A percentile compares a stretch with the other conserved stretches of the same genome.
phyloP scores from a whole-genome alignment of 2,797 vertebrate genomes.

The Odontamblyopus rebecca region DNA sequence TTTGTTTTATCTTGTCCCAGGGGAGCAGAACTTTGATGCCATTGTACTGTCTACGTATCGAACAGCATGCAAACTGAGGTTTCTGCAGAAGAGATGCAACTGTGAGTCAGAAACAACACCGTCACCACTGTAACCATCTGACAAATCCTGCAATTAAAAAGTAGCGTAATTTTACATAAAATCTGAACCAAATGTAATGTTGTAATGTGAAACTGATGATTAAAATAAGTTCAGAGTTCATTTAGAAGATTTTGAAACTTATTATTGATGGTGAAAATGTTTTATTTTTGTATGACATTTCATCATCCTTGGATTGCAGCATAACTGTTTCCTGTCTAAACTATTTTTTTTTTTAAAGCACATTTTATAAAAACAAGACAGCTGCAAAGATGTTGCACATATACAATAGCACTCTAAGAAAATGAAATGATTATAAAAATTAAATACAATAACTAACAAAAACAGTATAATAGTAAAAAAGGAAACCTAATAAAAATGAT shows the following conservation, averaged over 20 bases:
- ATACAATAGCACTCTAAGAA: too few relatives aligned
- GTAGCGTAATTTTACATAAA: background rate
- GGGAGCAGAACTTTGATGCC: slow-evolving; percentile 88
- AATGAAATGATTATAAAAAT: too few relatives aligned
- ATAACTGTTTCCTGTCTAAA: background rate
- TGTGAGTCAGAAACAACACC: slow-evolving; percentile 78
- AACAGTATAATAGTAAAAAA: too few relatives aligned
- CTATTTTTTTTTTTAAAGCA: too few relatives aligned
- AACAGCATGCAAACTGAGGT: slow-evolving; percentile 92
- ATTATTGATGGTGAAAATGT: too few relatives aligned
- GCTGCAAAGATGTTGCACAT: too few relatives aligned
- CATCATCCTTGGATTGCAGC: background rate
- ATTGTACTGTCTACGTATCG: slow-evolving; percentile 92
- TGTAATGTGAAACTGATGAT: background rate
- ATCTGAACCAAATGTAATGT: background rate
- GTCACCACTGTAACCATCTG: background rate
- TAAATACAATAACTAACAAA: too few relatives aligned
- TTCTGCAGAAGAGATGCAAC: slow-evolving; percentile 92
- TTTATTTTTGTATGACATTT: background rate
- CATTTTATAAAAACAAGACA: too few relatives aligned
- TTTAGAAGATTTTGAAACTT: background rate
- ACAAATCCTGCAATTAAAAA: background rate
- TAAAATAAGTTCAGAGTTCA: background rate
- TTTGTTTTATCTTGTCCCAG: slow-evolving; percentile 62
- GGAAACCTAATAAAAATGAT: too few relatives aligned